phyloP scores from a whole-genome alignment of 2,113 vertebrate species.

The Phaetusa simplex region DNA sequence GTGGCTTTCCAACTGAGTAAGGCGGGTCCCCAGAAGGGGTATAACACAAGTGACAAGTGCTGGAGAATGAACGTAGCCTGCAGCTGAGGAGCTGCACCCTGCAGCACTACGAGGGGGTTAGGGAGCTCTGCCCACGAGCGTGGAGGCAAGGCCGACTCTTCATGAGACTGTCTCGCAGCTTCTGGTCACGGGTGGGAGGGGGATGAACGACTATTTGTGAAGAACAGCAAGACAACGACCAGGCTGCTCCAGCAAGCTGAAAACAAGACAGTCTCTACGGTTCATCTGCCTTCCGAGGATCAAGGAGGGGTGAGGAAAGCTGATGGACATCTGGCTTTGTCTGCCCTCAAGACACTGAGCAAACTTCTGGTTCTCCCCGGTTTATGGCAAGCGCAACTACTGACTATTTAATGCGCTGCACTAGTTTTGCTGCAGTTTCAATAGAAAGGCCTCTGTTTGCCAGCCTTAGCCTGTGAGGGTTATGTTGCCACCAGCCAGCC shows the following conservation, averaged over 20 bases:
- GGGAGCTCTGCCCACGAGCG: background rate
- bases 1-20: background rate
- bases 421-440: background rate
- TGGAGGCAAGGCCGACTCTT: background rate
- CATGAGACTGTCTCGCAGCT: fast-evolving
- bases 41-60: background rate
- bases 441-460: background rate
- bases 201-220: background rate
- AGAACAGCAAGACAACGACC: background rate
- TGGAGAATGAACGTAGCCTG: background rate
- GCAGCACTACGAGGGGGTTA: background rate
- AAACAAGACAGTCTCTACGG: fast-evolving
- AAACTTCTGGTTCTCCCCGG: background rate
- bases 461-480: background rate
- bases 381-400: background rate
- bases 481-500: background rate
- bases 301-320: background rate
- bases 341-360: background rate
- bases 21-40: background rate
- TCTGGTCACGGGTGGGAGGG: background rate
- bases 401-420: background rate
- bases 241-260: background rate
- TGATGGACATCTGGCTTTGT: background rate
- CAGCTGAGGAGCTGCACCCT: background rate
- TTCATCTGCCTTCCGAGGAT: background rate